Evolutionary conservation across 2,888 invertebrate species (phyloP), one percentile per base, ranked within the genome.

Genomic region (Thymelicus acteon): DNA sequence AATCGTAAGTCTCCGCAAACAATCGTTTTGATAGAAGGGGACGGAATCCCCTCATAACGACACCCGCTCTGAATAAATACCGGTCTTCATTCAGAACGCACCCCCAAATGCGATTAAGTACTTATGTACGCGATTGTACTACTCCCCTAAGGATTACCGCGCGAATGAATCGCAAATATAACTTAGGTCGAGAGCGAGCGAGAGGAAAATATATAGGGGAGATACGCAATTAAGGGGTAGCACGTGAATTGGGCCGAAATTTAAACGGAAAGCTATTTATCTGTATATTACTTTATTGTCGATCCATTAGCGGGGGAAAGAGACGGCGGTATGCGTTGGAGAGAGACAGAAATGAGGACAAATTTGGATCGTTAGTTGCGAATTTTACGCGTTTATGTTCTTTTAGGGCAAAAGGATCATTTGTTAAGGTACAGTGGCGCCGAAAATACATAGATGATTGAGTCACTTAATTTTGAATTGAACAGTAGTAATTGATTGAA

Each of bases 201-300:
- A 79, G 89, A 86, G 31, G 72, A 77, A 60, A 24, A 72, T 61
- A 75, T 67, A 64, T 77, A 87, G 91, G 91, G 91, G 91, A 88
- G 87, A 85, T 86, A 73, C 87, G 85, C 92, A 91, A 93, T 92
- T 91, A 92, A 85, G 87, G 88, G 89, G 89, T 82, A 84, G 85
- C 80, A 84, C 88, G 89, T 88, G 90, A 93, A 92, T 90, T 90
- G 90, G 88, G 88, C 85, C 89, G 87, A 92, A 93, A 90, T 92
- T 93, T 92, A 91, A 93, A 88, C 89, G 91, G 88, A 90, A 87
- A 89, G 87, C 89, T 88, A 91, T 90, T 91, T 91, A 89, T 93
- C 90, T 85, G 86, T 89, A 87, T 89, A 93, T 93, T 93, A 93
- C 92, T 93, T 93, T 93, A 93, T 93, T 91, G 93, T 91, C 85